Percentiles rank a stretch among this genome's conserved stretches.
These are phyloP conservation scores for Protobothrops mucrosquamatus DNA, from an alignment of 2,113 vertebrate genomes.

Conservation along the genomic window DNA sequence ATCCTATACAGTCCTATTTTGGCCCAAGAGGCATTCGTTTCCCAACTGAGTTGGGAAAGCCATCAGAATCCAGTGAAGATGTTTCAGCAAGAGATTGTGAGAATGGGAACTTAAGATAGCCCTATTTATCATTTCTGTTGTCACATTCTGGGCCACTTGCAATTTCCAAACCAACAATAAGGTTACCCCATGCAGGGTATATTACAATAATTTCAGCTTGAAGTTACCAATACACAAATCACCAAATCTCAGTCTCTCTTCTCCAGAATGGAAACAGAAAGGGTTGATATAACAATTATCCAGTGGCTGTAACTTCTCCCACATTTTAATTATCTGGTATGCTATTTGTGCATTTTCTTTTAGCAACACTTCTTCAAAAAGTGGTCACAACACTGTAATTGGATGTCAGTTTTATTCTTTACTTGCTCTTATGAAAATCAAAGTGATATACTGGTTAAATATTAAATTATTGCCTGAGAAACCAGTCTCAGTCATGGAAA, in stretches of 20 bases:
- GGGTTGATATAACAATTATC: neutral
- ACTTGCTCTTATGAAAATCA: neutral
- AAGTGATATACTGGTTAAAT: neutral
- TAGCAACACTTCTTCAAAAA: neutral
- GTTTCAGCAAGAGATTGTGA: neutral
- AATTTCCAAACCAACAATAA: neutral
- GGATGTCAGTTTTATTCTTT: neutral
- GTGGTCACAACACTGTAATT: neutral
- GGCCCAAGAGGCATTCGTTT: too few species aligned
- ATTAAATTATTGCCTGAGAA: neutral
- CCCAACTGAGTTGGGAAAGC: neutral
- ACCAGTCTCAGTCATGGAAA: neutral
- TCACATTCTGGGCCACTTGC: neutral
- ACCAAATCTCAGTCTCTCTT: neutral
- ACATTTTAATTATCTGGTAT: neutral
- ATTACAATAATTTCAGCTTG: neutral
- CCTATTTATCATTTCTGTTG: neutral
- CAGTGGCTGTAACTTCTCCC: neutral
- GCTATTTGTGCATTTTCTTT: neutral
- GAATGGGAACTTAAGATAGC: neutral
- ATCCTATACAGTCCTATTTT: too few species aligned
- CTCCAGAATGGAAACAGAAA: neutral
- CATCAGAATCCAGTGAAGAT: neutral
- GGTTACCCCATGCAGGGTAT: neutral
- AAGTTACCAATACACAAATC: neutral